Percentiles rank a stretch among this genome's conserved stretches.
phyloP scores from a whole-genome alignment of 2,888 invertebrate species.

The Platycheirus albimanus region DNA sequence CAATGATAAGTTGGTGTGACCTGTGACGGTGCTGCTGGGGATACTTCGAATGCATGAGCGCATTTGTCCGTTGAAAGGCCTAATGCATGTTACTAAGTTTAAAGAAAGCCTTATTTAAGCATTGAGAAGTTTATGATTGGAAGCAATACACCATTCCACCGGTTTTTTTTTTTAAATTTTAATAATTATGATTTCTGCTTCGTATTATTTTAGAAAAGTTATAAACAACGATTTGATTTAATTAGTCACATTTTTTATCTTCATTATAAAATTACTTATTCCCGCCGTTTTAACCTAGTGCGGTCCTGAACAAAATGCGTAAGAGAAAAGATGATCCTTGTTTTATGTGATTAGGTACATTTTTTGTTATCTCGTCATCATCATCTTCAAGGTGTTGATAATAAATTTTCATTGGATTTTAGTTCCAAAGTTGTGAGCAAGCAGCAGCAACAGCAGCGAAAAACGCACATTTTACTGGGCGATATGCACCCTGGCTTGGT shows the following conservation, averaged over 20 bases:
- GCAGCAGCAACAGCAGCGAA: conserved; percentile 45
- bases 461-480: conserved; percentile 62
- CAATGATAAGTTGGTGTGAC: conserved; percentile 21
- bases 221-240: too few species aligned
- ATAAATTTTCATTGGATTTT: conserved; percentile 82
- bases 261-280: too few species aligned
- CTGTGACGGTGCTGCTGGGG: neutral
- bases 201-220: too few species aligned
- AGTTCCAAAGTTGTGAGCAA: conserved; percentile 62
- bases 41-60: neutral
- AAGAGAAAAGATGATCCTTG: conserved; percentile 39
- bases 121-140: too few species aligned
- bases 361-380: conserved; percentile 67
- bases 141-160: too few species aligned
- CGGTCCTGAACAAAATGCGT: conserved; percentile 21
- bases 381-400: conserved; percentile 81
- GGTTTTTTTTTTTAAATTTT: too few species aligned
- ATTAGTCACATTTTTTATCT: too few species aligned
- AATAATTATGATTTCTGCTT: too few species aligned
- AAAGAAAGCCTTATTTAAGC: too few species aligned
- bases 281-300: too few species aligned
- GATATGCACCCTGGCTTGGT: conserved; percentile 19
- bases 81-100: neutral
- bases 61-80: neutral
- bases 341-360: conserved; percentile 65